These are phyloP conservation scores for Hemitrygon akajei DNA, from an alignment of 2,797 vertebrate genomes.

Conservation along the genomic window DNA sequence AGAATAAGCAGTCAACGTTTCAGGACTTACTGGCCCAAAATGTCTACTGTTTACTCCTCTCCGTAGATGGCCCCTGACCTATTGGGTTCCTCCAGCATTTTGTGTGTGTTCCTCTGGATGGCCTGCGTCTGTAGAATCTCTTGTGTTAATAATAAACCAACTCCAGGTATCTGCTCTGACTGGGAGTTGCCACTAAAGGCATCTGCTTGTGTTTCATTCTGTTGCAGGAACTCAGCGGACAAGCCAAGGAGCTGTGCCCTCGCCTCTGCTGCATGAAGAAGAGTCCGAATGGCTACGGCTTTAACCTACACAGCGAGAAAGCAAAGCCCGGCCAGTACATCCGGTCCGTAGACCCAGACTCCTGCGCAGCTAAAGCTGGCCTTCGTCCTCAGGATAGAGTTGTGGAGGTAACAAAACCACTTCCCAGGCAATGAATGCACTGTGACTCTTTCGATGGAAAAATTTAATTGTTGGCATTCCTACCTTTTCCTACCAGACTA, in stretches of 20 bases:
- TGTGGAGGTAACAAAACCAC: constrained; percentile 63
- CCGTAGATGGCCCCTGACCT: no score
- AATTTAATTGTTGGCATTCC: no score
- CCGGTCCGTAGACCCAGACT: constrained; percentile 76
- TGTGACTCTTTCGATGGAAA: neutral
- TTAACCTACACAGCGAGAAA: constrained; percentile 88
- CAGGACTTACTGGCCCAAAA: no score
- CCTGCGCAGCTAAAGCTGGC: constrained; percentile 68
- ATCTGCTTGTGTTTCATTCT: neutral
- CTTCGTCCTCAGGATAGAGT: constrained; percentile 77
- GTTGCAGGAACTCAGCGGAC: constrained; percentile 42
- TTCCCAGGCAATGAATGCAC: neutral
- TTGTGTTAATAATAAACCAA: no score
- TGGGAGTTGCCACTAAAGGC: no score
- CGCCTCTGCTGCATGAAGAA: constrained; percentile 78
- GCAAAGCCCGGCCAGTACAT: constrained; percentile 77
- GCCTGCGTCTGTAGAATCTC: no score
- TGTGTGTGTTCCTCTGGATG: no score
- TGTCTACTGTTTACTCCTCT: no score
- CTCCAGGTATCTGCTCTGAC: no score
- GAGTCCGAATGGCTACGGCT: constrained; percentile 76
- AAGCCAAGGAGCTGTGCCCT: constrained; percentile 61
- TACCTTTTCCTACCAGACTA: no score
- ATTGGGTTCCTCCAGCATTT: no score
- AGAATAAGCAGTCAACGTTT: no score